These are phyloP conservation scores for Nasonia longicornis DNA, from an alignment of 1,140 invertebrate species.

Conservation along the genomic window DNA sequence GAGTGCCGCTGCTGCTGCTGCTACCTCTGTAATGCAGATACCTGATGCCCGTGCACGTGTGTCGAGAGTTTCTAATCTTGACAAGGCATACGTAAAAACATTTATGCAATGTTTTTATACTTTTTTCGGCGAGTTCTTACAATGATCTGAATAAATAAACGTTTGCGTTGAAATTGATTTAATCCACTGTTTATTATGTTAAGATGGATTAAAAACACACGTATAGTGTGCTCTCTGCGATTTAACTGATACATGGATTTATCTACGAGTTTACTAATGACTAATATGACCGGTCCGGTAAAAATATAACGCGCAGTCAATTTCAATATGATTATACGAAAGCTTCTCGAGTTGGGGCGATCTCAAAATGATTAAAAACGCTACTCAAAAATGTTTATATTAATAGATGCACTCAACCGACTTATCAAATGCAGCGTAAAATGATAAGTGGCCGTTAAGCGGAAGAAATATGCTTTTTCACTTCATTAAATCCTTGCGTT, in stretches of 20 bases:
- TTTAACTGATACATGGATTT: background rate
- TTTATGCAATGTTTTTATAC: constrained; percentile 10
- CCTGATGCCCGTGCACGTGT: background rate
- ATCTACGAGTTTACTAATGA: background rate
- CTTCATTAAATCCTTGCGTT: background rate
- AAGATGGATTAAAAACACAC: no score
- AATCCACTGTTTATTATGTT: no score
- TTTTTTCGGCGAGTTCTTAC: background rate
- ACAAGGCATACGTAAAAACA: background rate
- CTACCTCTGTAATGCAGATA: background rate
- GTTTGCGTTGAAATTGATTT: no score
- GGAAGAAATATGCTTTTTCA: background rate
- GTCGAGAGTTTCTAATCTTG: background rate
- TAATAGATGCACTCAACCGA: background rate
- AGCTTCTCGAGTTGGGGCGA: background rate
- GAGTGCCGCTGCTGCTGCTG: background rate
- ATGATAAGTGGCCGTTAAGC: no score
- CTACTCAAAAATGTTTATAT: background rate
- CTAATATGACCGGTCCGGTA: background rate
- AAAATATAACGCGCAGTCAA: background rate
- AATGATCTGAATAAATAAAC: no score
- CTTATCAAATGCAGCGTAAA: background rate
- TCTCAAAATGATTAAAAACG: background rate
- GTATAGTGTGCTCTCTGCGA: background rate
- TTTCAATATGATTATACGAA: background rate